Base-by-base conservation (phyloP, 2,113 vertebrate genomes). In the Agapornis roseicollis region DNA sequence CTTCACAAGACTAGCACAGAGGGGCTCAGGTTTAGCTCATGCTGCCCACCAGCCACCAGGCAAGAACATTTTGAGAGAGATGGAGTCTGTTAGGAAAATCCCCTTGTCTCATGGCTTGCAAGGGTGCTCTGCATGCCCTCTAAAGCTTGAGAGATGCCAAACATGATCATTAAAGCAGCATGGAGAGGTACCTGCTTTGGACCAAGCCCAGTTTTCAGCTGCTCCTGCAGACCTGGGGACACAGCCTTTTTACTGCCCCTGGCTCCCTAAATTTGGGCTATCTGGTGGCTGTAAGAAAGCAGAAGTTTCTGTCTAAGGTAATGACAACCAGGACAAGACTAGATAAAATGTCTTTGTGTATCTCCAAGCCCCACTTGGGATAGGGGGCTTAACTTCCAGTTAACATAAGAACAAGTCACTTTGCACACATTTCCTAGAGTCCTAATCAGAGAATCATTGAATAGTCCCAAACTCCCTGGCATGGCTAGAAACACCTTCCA, bases 111-210 rank as follows among this genome's bases (percentile, higher is more conserved):
- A 1, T 2, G 19, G 33, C 44, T 20, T 10, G 27, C 20, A 5
- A 39, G 20, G 23, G 13, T 27, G 68, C 60, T 68, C n/a, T 24
- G 33, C 1, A 0, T 9, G 44, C 22, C 29, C 60, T 61, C 29
- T 7, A 1, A 27, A 6, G 20, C 53, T n/a, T 1, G 3, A 15
- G 20, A 28, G 12, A 20, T 11, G 8, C 18, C 53, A 37, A 69
- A 63, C 31, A 20, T 31, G 27, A 14, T 33, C 47, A 55, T 49
- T 49, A 11, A 31, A 35, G 71, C 49, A 37, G 77, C 5, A 1
- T 0, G 8, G 17, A 42, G 42, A 69, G 53, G n/a, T 17, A 25
- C 23, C 44, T 27, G 11, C 25, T 1, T 41, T 7, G 29, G 49
- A 8, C 24, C 8, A 18, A 60, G n/a, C 10, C 23, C 35, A 50